Evolutionary conservation across 1,140 invertebrate genomes (phyloP).

Genomic region (Temnothorax curvispinosus): DNA sequence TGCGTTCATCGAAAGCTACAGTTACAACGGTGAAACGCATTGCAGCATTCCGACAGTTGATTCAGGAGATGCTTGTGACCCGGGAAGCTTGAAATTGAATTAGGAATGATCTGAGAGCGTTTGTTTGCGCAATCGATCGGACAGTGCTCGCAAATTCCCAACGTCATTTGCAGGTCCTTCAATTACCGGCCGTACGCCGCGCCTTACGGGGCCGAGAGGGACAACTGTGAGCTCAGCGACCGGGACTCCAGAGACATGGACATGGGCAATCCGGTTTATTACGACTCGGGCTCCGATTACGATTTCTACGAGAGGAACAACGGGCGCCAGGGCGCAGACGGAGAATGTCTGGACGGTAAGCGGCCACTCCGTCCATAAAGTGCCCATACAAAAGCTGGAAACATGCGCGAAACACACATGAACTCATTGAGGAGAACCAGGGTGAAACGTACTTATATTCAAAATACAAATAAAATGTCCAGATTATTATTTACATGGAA

Average conservation of each 20-base stretch:
- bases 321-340: slow-evolving; percentile 88
- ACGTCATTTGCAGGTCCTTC: slow-evolving; percentile 91
- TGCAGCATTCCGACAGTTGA: background rate
- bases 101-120: slow-evolving; percentile 29
- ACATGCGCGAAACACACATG: background rate
- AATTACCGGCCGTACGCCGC: slow-evolving; percentile 90
- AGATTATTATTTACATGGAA: background rate
- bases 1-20: background rate
- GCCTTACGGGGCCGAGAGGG: slow-evolving; percentile 89
- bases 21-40: background rate
- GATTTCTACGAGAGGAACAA: slow-evolving; percentile 94
- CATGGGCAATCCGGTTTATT: slow-evolving; percentile 93
- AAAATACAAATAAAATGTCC: background rate
- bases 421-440: background rate
- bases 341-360: slow-evolving; percentile 94
- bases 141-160: slow-evolving; percentile 39
- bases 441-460: background rate
- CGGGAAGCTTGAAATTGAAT: slow-evolving; percentile 27
- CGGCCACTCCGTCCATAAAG: slow-evolving; percentile 34
- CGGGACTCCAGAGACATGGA: slow-evolving; percentile 94
- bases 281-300: slow-evolving; percentile 93
- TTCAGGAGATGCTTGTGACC: background rate
- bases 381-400: background rate
- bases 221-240: slow-evolving; percentile 96
- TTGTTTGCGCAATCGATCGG: slow-evolving; percentile 46